Base-by-base conservation (phyloP, 2,888 invertebrate genomes). In the Rhogogaster chlorosoma region DNA sequence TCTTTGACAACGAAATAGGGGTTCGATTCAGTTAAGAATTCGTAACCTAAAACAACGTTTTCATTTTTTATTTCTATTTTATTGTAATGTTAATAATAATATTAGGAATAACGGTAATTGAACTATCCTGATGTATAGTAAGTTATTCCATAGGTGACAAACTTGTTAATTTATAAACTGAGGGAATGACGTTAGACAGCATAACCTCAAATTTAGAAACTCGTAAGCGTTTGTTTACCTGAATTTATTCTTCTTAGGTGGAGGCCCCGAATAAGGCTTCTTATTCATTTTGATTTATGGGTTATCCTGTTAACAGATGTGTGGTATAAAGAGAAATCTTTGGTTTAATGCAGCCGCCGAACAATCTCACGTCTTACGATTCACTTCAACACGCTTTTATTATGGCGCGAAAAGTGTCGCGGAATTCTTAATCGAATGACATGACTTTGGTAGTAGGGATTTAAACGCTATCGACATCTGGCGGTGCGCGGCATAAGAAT, bases 221-320 rank as follows among this genome's bases (percentile, higher is more conserved):
- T n/a, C 38, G 73, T 15, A n/a, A n/a, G 49, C 80, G 38, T 42
- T 36, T 3, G 77, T 61, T 85, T 85, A 88, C 88, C 82, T 84
- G 61, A 88, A 89, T 87, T 89, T 89, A 7, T 85, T 85, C 67
- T 87, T 89, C 85, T 89, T 89, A 4, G 88, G 85, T 15, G 87
- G 83, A 57, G 88, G 88, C 15, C 87, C 85, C 18, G 84, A 70
- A 73, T 86, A 88, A 29, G 85, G 71, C 82, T 83, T 84, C 75
- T 87, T 87, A 70, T 84, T 88, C 88, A 89, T 89, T 75, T 36
- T 86, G 10, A 78, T 38, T 73, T 18, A 9, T 9, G 15, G 38
- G 10, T 18, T n/a, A 38, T 42, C 9, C 61, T 26, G 64, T 22
- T 45, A 15, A 12, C 61, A 22, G 10, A 9, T 26, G n/a, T 45